Percentiles rank a stretch among this genome's conserved stretches.
Evolutionary conservation across 64 coral and sea anemone genomes (phyloP).

Genomic region (Stichodactyla helianthus): DNA sequence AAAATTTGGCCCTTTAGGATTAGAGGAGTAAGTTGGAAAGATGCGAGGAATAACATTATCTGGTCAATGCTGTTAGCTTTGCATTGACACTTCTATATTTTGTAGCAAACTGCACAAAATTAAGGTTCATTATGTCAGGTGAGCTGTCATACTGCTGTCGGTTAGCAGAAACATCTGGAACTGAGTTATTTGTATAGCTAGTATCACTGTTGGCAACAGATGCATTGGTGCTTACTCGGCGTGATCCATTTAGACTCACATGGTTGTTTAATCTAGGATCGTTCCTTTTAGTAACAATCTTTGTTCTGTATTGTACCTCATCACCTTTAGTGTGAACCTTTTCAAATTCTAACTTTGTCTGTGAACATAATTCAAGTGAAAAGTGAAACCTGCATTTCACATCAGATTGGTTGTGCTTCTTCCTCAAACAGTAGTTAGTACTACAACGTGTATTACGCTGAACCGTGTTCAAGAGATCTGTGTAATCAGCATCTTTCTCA

Average conservation of each 20-base stretch:
- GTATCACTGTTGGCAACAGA: too few relatives aligned
- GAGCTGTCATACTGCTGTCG: background rate
- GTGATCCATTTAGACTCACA: too few relatives aligned
- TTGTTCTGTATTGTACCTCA: too few relatives aligned
- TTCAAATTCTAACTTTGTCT: too few relatives aligned
- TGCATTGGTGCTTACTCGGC: too few relatives aligned
- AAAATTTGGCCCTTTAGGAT: constrained; percentile 28
- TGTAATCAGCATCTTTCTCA: background rate
- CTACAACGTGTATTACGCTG: constrained; percentile 11
- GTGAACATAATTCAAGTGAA: too few relatives aligned
- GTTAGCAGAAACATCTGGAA: too few relatives aligned
- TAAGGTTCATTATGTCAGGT: constrained; percentile 4
- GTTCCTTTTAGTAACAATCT: too few relatives aligned
- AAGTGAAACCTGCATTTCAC: background rate
- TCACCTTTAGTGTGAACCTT: too few relatives aligned
- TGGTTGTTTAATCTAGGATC: too few relatives aligned
- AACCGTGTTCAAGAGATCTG: constrained; percentile 38
- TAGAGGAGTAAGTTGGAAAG: constrained; percentile 34
- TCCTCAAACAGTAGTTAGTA: constrained; percentile 24
- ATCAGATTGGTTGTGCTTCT: background rate
- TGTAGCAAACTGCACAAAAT: constrained; percentile 44
- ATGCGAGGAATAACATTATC: constrained; percentile 16
- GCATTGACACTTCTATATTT: constrained; percentile 32
- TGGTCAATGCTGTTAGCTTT: constrained; percentile 20
- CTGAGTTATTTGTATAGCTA: too few relatives aligned